Percentiles rank a stretch among this genome's conserved stretches.
These are phyloP conservation scores for Phrynocephalus forsythii DNA, from an alignment of 2,797 vertebrate genomes.

Conservation along the genomic window DNA sequence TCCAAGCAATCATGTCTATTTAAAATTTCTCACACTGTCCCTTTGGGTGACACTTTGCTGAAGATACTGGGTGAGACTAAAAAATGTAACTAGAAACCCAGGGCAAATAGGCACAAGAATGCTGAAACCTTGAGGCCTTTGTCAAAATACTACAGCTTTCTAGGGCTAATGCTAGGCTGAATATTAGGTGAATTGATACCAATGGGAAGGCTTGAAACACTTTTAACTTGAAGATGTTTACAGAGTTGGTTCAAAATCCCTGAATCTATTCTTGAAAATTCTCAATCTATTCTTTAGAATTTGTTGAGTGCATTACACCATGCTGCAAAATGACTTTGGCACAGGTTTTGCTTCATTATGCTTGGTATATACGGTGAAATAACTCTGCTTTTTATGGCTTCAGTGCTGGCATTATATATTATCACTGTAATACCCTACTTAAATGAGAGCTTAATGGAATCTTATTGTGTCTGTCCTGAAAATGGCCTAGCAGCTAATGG, in stretches of 20 bases:
- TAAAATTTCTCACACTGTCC: not conserved
- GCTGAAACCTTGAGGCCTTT: not conserved
- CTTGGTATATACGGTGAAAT: not conserved
- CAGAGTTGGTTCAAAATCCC: not conserved
- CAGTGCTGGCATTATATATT: not conserved
- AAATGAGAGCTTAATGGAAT: slow-evolving; percentile 17
- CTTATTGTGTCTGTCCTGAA: not conserved
- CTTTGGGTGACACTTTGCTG: not conserved
- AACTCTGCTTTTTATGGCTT: slow-evolving; percentile 14
- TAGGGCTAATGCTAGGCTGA: not conserved
- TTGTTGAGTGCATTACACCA: not conserved
- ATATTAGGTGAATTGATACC: not conserved
- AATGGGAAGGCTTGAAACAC: not conserved
- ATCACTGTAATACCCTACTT: slow-evolving; percentile 3
- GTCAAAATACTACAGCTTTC: not conserved
- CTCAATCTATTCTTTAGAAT: not conserved
- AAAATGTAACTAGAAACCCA: not conserved
- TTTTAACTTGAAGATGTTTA: slow-evolving; percentile 14
- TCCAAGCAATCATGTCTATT: not conserved
- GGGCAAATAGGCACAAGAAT: not conserved
- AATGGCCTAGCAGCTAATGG: slow-evolving; percentile 27
- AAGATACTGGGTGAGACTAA: not conserved
- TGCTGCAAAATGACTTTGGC: slow-evolving; percentile 6
- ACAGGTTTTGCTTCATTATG: not conserved
- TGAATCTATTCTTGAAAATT: not conserved